A percentile compares a stretch with the other conserved stretches of the same genome.
Conservation (phyloP, 2,888 invertebrate genomes). For the Chloroclysta siterata region DNA sequence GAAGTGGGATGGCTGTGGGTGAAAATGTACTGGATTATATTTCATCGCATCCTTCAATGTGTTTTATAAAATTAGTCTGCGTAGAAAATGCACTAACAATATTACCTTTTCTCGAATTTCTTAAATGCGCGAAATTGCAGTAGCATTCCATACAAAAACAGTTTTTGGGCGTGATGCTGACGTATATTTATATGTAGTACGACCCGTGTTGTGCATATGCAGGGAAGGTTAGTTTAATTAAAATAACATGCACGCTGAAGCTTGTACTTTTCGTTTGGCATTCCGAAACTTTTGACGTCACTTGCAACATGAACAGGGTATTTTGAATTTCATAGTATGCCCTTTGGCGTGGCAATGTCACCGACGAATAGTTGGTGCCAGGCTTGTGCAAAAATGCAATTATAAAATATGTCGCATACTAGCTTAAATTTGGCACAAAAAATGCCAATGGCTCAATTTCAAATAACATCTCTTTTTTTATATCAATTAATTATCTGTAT, state of each 20-base stretch:
- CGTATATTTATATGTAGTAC: neutral
- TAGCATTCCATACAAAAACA: neutral
- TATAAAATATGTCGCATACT: no score
- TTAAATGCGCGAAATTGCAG: neutral
- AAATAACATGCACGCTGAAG: constrained; percentile 17
- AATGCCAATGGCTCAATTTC: no score
- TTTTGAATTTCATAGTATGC: constrained; percentile 12
- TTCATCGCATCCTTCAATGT: constrained; percentile 4
- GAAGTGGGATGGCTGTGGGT: constrained; percentile 30
- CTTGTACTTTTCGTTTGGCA: constrained; percentile 13
- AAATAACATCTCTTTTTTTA: constrained; percentile 15
- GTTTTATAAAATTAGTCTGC: neutral
- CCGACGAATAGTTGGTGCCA: neutral
- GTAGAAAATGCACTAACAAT: neutral
- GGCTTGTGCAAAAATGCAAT: neutral
- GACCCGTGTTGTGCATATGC: constrained; percentile 21
- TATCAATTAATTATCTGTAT: constrained; percentile 20
- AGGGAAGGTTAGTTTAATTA: constrained; percentile 29
- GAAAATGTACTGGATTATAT: constrained; percentile 5
- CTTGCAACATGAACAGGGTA: constrained; percentile 2
- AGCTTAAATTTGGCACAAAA: no score
- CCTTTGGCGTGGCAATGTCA: constrained; percentile 4
- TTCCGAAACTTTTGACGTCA: constrained; percentile 12
- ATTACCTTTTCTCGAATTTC: neutral
- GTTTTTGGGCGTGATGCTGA: neutral